Percentiles rank a stretch among this genome's conserved stretches.
Evolutionary conservation across 2,888 invertebrate genomes (phyloP).

Genomic region (Papilio demoleus): DNA sequence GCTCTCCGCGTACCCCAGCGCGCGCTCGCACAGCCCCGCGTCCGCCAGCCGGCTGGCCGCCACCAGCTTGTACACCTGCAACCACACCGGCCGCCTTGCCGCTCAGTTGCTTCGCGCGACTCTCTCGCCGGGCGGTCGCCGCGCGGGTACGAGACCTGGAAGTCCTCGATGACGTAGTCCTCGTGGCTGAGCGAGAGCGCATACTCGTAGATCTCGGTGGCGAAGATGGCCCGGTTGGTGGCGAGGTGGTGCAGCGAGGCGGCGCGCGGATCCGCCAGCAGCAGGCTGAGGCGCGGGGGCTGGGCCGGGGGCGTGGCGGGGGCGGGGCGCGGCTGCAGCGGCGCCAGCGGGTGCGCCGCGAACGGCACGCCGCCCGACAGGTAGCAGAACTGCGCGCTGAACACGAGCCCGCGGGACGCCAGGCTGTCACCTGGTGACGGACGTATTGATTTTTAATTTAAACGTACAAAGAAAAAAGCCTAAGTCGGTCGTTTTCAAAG

Average conservation of each 20-base stretch:
- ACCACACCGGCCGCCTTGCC: neutral
- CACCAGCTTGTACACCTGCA: constrained; percentile 92
- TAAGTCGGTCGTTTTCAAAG: no score
- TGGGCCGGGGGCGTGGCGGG: constrained; percentile 60
- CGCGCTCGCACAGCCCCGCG: constrained; percentile 89
- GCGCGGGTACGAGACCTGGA: constrained; percentile 84
- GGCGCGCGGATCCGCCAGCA: constrained; percentile 89
- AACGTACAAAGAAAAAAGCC: no score
- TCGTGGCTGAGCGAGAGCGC: constrained; percentile 90
- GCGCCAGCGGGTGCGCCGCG: constrained; percentile 68
- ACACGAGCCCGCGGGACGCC: constrained; percentile 89
- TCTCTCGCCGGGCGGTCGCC: neutral
- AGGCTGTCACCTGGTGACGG: constrained; percentile 86
- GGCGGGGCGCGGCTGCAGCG: constrained; percentile 71
- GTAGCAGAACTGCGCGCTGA: constrained; percentile 98
- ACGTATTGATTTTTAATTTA: no score
- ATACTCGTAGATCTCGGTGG: constrained; percentile 98
- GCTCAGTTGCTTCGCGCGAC: no score
- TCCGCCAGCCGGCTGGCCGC: constrained; percentile 90
- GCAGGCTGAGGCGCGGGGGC: constrained; percentile 87
- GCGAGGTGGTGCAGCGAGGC: constrained; percentile 87
- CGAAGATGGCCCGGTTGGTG: constrained; percentile 93
- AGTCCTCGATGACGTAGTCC: constrained; percentile 87
- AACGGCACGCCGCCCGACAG: constrained; percentile 90
- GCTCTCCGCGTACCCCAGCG: constrained; percentile 92